Percentiles rank a stretch among this genome's conserved stretches.
These are phyloP conservation scores for Palythoa heliodiscus DNA, from an alignment of 92 coral and sea anemone genomes.

Conservation along the genomic window DNA sequence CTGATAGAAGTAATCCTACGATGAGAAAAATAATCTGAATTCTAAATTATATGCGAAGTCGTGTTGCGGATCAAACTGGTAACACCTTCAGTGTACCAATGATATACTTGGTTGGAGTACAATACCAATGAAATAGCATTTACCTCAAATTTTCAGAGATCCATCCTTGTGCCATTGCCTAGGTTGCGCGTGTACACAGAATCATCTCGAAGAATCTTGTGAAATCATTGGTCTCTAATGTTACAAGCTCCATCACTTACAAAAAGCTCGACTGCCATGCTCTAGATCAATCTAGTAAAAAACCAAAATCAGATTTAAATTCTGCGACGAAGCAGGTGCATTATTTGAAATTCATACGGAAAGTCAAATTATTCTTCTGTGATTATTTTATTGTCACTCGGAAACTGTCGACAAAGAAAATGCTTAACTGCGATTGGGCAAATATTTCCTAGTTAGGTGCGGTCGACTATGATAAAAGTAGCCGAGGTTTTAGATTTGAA, in stretches of 20 bases:
- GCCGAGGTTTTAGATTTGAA: background rate
- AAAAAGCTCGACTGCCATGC: background rate
- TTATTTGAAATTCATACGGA: constrained; percentile 31
- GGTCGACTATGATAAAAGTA: constrained; percentile 2
- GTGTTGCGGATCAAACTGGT: constrained; percentile 1
- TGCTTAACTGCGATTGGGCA: constrained; percentile 31
- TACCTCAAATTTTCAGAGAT: constrained; percentile 30
- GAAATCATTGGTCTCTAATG: background rate
- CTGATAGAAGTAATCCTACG: constrained; percentile 24
- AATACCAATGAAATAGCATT: constrained; percentile 25
- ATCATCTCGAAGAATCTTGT: constrained; percentile 27
- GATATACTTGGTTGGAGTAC: constrained; percentile 17
- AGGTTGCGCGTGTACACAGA: constrained; percentile 1
- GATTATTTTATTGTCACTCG: constrained; percentile 30
- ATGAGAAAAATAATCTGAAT: constrained; percentile 29
- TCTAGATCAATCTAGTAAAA: background rate
- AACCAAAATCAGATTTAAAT: background rate
- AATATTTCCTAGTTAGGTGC: background rate
- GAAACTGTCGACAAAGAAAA: constrained; percentile 3
- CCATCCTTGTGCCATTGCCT: constrained; percentile 44
- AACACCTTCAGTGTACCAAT: constrained; percentile 39
- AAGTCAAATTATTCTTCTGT: constrained; percentile 16
- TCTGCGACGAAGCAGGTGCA: constrained; percentile 39
- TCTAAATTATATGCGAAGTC: constrained; percentile 27
- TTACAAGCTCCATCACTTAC: background rate